A percentile compares a stretch with the other conserved stretches of the same genome.
Conservation (phyloP, 2,888 invertebrate genomes). For the Synanthedon formicaeformis region DNA sequence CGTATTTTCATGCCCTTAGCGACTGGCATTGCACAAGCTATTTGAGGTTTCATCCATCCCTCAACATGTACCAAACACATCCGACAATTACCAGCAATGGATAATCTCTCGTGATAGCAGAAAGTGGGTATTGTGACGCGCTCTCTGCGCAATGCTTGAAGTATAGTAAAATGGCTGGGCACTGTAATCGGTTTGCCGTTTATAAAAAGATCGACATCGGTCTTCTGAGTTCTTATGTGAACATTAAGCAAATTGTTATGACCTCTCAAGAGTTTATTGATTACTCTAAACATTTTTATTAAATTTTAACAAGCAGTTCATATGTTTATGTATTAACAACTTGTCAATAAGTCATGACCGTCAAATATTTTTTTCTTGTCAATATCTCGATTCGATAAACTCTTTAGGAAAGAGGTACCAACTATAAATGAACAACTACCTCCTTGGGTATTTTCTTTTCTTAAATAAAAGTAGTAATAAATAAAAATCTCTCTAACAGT, state of each 20-base stretch:
- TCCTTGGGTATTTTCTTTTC: too few species aligned
- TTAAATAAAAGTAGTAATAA: too few species aligned
- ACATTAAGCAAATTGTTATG: slow-evolving; percentile 8
- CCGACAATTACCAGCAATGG: slow-evolving; percentile 98
- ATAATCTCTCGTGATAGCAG: slow-evolving; percentile 97
- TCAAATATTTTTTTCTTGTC: too few species aligned
- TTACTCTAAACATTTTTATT: neutral
- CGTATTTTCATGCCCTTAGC: slow-evolving; percentile 97
- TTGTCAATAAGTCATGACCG: too few species aligned
- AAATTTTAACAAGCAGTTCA: too few species aligned
- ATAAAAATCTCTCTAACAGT: too few species aligned
- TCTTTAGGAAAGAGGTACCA: too few species aligned
- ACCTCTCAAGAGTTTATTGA: neutral
- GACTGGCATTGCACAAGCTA: slow-evolving; percentile 98
- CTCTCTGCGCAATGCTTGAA: slow-evolving; percentile 71
- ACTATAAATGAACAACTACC: too few species aligned
- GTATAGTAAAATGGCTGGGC: slow-evolving; percentile 92
- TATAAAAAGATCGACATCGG: slow-evolving; percentile 84
- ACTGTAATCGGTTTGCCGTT: slow-evolving; percentile 93
- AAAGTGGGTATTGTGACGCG: slow-evolving; percentile 82
- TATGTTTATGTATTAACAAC: too few species aligned
- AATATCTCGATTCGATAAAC: too few species aligned
- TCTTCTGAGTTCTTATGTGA: slow-evolving; percentile 12
- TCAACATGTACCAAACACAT: slow-evolving; percentile 99
- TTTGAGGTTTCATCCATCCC: slow-evolving; percentile 94